Conservation (phyloP, 2,113 vertebrate species). For the Rhagologus leucostigma region DNA sequence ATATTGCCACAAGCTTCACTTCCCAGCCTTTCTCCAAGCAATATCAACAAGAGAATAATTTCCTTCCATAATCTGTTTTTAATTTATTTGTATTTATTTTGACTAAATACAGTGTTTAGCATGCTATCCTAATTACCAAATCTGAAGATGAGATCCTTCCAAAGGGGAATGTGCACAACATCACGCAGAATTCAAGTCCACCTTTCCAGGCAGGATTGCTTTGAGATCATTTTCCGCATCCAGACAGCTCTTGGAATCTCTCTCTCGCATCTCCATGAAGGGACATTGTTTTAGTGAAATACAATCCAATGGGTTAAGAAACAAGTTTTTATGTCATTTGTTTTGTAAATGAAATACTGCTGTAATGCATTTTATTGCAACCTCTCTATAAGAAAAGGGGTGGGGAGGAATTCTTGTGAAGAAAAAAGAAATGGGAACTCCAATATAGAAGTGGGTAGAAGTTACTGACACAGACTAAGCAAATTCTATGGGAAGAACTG, state of each 20-base stretch:
- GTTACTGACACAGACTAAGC: neutral
- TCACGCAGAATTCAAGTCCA: neutral
- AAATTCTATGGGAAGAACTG: neutral
- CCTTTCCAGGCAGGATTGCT: neutral
- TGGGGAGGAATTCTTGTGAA: neutral
- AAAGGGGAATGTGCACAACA: neutral
- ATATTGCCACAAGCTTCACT: neutral
- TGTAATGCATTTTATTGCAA: conserved; percentile 66
- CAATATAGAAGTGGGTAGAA: neutral
- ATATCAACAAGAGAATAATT: neutral
- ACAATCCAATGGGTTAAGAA: conserved; percentile 65
- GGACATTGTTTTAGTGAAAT: neutral
- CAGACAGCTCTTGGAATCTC: neutral
- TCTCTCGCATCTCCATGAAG: neutral
- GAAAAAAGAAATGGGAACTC: neutral
- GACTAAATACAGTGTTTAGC: neutral
- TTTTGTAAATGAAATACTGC: conserved; percentile 61
- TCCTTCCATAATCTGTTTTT: neutral
- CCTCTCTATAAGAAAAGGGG: neutral
- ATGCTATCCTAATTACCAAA: neutral
- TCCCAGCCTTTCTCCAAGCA: neutral
- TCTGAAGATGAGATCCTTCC: neutral
- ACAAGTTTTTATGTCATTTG: conserved; percentile 46
- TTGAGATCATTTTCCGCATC: neutral
- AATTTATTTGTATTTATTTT: conserved; percentile 63